phyloP scores from a whole-genome alignment of 2,888 invertebrate species.

The Erannis defoliaria region DNA sequence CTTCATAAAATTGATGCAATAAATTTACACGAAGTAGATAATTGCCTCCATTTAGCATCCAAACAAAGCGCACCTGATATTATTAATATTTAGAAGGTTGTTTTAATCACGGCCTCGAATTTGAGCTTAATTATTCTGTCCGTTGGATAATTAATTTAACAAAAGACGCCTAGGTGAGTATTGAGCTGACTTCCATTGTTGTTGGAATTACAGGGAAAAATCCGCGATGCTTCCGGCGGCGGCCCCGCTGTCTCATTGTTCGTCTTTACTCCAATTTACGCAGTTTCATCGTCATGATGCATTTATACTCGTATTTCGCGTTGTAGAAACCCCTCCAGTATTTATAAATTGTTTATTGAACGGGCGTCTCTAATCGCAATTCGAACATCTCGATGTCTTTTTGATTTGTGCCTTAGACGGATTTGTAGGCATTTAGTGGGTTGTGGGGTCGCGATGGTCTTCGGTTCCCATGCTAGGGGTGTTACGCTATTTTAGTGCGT shows the following conservation, averaged over 20 bases:
- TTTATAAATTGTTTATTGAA: slow-evolving; percentile 80
- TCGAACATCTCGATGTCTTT: slow-evolving; percentile 76
- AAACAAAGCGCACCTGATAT: slow-evolving; percentile 72
- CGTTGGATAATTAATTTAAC: slow-evolving; percentile 81
- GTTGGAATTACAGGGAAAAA: slow-evolving; percentile 79
- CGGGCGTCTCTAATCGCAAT: slow-evolving; percentile 77
- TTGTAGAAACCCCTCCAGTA: slow-evolving; percentile 70
- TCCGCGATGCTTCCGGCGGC: slow-evolving; percentile 71
- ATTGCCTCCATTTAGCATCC: slow-evolving; percentile 68
- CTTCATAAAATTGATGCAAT: slow-evolving; percentile 61
- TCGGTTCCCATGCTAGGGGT: slow-evolving; percentile 83
- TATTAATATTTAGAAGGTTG: slow-evolving; percentile 69
- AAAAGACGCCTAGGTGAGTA: slow-evolving; percentile 75
- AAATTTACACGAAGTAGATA: slow-evolving; percentile 64
- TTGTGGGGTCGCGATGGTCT: slow-evolving; percentile 59
- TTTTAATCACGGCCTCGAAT: slow-evolving; percentile 72
- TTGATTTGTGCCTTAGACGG: slow-evolving; percentile 75
- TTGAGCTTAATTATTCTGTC: slow-evolving; percentile 79
- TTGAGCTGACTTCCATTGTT: slow-evolving; percentile 72
- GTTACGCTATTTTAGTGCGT: slow-evolving; percentile 85
- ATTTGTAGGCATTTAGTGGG: slow-evolving; percentile 82
- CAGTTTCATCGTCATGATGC: slow-evolving; percentile 72
- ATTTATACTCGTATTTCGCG: slow-evolving; percentile 68
- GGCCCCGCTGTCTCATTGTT: slow-evolving; percentile 69
- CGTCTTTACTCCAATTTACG: slow-evolving; percentile 70